Conservation (phyloP, 2,888 invertebrate species). For the Myopa testacea region DNA sequence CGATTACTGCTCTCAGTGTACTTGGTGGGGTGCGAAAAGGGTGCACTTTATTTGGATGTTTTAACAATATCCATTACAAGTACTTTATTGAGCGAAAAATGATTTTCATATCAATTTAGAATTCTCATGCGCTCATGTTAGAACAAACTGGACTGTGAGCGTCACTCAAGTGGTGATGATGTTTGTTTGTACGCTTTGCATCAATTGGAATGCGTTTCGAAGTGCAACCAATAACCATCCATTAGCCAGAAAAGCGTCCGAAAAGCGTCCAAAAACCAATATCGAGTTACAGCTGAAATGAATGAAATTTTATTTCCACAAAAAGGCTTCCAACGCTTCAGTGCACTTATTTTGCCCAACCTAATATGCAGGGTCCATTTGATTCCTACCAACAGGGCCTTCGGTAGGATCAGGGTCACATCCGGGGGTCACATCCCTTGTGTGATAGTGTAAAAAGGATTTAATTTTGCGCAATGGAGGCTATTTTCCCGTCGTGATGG, state of each 20-base stretch:
- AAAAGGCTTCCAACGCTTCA: not conserved
- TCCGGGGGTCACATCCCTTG: not conserved
- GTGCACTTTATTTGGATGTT: conserved; percentile 34
- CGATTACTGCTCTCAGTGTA: conserved; percentile 7
- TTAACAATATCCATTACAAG: conserved; percentile 50
- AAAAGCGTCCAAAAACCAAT: conserved; percentile 18
- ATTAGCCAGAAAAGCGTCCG: conserved; percentile 20
- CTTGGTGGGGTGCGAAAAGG: conserved; percentile 25
- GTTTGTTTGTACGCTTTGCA: not conserved
- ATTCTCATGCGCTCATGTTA: conserved; percentile 15
- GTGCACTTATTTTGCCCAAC: not conserved
- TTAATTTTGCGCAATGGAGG: conserved; percentile 2
- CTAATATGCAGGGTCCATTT: not conserved
- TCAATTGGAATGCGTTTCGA: conserved; percentile 40
- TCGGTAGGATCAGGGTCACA: not conserved
- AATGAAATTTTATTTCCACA: conserved; percentile 42
- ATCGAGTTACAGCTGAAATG: conserved; percentile 33
- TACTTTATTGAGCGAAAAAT: conserved; percentile 40
- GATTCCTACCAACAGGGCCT: not conserved
- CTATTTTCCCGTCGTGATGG: too few relatives aligned
- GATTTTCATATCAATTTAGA: conserved; percentile 43
- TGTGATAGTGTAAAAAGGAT: not conserved
- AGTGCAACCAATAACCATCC: conserved; percentile 37
- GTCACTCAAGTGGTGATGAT: not conserved
- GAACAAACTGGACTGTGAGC: conserved; percentile 36